These are phyloP conservation scores for Noctua fimbriata DNA, from an alignment of 2,888 invertebrate genomes.

Conservation along the genomic window DNA sequence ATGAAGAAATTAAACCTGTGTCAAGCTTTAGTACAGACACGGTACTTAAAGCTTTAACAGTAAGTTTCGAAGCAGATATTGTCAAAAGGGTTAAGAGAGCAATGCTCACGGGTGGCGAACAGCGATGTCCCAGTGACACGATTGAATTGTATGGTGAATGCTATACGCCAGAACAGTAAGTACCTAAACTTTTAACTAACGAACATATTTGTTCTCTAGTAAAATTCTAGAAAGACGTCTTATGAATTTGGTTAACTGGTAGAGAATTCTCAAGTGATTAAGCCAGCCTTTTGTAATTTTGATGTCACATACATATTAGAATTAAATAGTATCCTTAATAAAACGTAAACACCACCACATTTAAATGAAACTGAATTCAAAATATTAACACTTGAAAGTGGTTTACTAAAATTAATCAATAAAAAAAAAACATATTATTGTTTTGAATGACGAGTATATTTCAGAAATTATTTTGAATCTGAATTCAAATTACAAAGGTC, in stretches of 20 bases:
- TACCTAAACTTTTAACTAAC: accelerated
- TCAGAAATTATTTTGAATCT: background rate
- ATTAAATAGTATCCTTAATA: background rate
- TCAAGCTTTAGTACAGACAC: background rate
- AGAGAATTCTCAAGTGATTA: background rate
- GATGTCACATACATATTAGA: background rate
- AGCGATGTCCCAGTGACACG: background rate
- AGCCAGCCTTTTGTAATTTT: background rate
- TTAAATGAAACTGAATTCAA: background rate
- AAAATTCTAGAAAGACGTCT: background rate
- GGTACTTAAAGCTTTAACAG: background rate
- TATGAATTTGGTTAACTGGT: background rate
- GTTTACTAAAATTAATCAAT: background rate
- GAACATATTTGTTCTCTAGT: background rate
- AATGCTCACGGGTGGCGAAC: accelerated
- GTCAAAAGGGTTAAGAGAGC: background rate
- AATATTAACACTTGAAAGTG: background rate
- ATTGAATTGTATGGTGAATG: background rate
- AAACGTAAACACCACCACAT: background rate
- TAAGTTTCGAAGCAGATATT: background rate
- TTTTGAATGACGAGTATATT: background rate
- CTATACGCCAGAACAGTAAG: background rate
- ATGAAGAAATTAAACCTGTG: background rate
- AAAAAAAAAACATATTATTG: no score
- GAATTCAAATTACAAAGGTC: background rate